Conservation (phyloP, 2,888 invertebrate genomes). For the Linnaemya tessellans region DNA sequence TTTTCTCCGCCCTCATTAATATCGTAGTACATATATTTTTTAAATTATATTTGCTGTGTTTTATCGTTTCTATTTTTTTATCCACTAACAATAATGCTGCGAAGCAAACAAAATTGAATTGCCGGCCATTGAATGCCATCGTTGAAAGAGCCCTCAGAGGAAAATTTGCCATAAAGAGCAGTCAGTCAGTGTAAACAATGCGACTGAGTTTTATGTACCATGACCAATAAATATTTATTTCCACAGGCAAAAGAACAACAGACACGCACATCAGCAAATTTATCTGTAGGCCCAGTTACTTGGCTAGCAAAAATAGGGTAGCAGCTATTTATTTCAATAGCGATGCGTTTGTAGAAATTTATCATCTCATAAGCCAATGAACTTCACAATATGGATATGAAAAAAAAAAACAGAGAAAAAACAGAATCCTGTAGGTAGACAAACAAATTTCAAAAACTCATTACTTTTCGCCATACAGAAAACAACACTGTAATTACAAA, state of each 20-base stretch:
- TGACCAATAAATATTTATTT: constrained; percentile 47
- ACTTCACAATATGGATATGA: no score
- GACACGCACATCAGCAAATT: neutral
- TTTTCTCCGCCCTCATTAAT: neutral
- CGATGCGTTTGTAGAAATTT: no score
- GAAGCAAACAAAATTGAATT: constrained; percentile 47
- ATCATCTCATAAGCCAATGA: no score
- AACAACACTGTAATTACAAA: no score
- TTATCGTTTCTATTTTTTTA: neutral
- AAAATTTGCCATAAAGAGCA: constrained; percentile 52
- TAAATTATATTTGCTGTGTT: neutral
- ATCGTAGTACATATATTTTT: neutral
- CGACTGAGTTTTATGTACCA: constrained; percentile 39
- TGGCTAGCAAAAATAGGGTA: neutral
- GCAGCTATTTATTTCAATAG: no score
- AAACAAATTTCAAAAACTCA: no score
- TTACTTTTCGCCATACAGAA: no score
- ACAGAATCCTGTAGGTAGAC: no score
- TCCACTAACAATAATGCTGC: constrained; percentile 35
- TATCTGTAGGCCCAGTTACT: neutral
- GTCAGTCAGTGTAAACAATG: constrained; percentile 41
- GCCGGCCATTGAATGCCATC: constrained; percentile 36
- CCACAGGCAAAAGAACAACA: neutral
- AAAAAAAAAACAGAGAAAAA: no score
- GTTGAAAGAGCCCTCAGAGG: constrained; percentile 56